Conservation (phyloP, 2,888 invertebrate genomes). For the Ectemnius continuus region DNA sequence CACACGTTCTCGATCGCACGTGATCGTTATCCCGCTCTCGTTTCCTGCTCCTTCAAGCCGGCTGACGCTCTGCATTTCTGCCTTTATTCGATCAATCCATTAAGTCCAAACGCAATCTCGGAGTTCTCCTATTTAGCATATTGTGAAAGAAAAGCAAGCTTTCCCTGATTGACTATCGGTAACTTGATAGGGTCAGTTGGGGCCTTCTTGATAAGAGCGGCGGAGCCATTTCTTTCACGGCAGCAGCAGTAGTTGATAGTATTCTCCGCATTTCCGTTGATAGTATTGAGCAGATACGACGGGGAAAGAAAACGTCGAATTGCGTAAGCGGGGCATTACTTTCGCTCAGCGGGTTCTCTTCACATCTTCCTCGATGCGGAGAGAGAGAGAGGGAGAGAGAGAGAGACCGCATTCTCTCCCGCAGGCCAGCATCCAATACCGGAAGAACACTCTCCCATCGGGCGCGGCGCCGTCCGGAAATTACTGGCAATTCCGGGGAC, state of each 20-base stretch:
- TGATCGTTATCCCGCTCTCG: slow-evolving; percentile 47
- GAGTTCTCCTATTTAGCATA: no score
- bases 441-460: slow-evolving; percentile 1
- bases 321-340: slow-evolving; percentile 4
- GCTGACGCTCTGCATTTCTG: background rate
- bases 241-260: no score
- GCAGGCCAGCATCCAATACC: slow-evolving; percentile 19
- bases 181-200: no score
- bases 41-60: slow-evolving; percentile 2
- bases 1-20: slow-evolving; percentile 52
- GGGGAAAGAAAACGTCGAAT: background rate
- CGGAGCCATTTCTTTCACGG: no score
- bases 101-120: no score
- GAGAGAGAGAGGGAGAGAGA: background rate
- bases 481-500: slow-evolving; percentile 44
- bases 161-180: no score
- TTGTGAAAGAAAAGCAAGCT: no score
- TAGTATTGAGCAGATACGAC: background rate
- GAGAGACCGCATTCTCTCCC: slow-evolving; percentile 1
- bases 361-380: background rate
- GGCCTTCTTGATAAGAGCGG: no score
- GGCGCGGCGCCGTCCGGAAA: slow-evolving; percentile 27
- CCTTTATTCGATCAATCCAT: no score
- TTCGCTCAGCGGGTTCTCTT: background rate
- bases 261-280: background rate